phyloP scores from a whole-genome alignment of 2,113 vertebrate species.

The Felis catus region F.catus_Fca126_mat1.0 CM031427.1:30033501-30034000 shows the following conservation, averaged over 20 bases:
- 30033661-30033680: neutral
- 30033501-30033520: neutral
- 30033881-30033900: neutral
- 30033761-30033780: neutral
- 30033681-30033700: neutral
- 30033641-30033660: neutral
- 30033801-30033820: neutral
- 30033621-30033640: neutral
- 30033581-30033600: neutral
- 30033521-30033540: neutral
- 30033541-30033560: neutral
- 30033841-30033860: neutral
- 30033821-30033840: neutral
- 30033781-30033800: neutral
- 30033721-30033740: neutral
- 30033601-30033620: neutral
- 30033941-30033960: slow-evolving; percentile 5
- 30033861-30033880: neutral
- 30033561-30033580: neutral
- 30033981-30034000: neutral
- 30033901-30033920: neutral
- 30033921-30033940: neutral
- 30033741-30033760: neutral
- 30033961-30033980: neutral
- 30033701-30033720: neutral